Conservation (phyloP, 2,888 invertebrate genomes). For the Cylindroiulus punctatus region DNA sequence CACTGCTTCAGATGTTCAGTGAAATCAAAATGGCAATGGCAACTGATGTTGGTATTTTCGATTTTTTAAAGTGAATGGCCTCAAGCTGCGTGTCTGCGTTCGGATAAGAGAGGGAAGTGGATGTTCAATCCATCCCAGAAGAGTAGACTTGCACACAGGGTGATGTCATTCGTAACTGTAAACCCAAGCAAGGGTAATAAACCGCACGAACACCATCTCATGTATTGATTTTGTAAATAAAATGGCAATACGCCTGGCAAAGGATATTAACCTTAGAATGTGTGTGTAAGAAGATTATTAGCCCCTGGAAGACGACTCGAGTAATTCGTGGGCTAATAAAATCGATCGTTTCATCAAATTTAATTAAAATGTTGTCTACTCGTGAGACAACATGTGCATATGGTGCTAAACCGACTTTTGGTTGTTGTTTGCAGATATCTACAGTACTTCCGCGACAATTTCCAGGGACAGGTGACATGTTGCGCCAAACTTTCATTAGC, state of each 20-base stretch:
- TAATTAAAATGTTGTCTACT: neutral
- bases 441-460: neutral
- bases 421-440: no score
- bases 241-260: neutral
- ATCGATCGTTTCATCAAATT: neutral
- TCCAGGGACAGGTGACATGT: neutral
- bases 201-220: neutral
- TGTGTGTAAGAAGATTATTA: neutral
- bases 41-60: neutral
- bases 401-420: no score
- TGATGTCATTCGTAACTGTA: constrained; percentile 15
- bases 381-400: neutral
- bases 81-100: neutral
- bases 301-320: neutral
- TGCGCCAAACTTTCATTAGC: neutral
- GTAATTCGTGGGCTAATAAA: neutral
- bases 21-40: neutral
- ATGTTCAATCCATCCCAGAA: neutral
- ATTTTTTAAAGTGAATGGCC: neutral
- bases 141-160: neutral
- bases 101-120: neutral
- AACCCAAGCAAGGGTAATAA: neutral
- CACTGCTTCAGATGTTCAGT: neutral
- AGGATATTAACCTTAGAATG: constrained; percentile 13
- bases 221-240: neutral